These are phyloP conservation scores for Phylloscopus trochiloides DNA, from an alignment of 2,113 vertebrate species.

Conservation along the genomic window DNA sequence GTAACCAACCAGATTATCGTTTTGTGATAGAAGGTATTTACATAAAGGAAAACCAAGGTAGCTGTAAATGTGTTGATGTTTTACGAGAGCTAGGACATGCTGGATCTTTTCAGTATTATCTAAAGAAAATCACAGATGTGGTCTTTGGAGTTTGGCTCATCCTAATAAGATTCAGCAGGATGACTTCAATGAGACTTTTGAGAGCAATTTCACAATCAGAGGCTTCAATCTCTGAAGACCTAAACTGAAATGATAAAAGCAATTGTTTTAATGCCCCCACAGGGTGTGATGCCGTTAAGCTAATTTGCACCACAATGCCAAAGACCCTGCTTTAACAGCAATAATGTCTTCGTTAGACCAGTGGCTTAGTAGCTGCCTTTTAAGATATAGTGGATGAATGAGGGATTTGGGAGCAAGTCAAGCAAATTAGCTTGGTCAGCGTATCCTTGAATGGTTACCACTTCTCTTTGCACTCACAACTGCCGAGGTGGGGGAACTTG, in stretches of 20 bases:
- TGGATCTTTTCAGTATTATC: not conserved
- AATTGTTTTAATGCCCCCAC: conserved; percentile 50
- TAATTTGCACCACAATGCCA: conserved; percentile 35
- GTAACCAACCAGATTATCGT: conserved; percentile 4
- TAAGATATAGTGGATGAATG: not conserved
- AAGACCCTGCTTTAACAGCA: conserved; percentile 21
- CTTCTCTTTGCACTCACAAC: not conserved
- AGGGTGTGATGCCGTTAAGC: conserved; percentile 20
- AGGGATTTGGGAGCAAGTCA: conserved; percentile 1
- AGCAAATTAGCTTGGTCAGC: conserved; percentile 19
- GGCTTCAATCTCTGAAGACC: conserved; percentile 24
- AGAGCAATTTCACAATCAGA: conserved; percentile 42
- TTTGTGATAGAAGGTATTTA: conserved; percentile 8
- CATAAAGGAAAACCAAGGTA: not conserved
- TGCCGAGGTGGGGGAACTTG: not conserved
- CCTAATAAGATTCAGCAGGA: conserved; percentile 8
- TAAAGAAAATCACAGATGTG: not conserved
- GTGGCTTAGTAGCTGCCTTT: conserved; percentile 18
- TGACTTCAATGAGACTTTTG: conserved; percentile 34
- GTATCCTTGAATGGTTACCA: not conserved
- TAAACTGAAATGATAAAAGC: conserved; percentile 32
- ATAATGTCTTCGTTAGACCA: conserved; percentile 15
- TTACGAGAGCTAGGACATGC: not conserved
- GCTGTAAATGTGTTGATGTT: not conserved
- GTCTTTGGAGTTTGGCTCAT: not conserved